Percentiles rank a stretch among this genome's conserved stretches.
Evolutionary conservation across 2,888 invertebrate species (phyloP).

Genomic region (Xylocampa areola): DNA sequence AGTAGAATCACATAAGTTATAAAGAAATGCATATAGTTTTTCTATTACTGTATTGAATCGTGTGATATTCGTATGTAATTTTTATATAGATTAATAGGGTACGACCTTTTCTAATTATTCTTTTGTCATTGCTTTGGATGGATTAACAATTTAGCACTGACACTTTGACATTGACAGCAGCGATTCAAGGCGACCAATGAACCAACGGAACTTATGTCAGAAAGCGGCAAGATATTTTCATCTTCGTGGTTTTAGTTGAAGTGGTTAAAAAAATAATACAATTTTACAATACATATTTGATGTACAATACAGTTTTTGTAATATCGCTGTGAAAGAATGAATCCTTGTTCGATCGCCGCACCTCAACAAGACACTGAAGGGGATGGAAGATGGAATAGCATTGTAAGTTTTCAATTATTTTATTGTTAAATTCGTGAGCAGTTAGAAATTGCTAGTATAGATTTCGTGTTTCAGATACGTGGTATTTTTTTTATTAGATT

Average conservation of each 20-base stretch:
- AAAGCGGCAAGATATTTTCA: constrained; percentile 61
- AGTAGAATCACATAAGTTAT: no score
- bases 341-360: constrained; percentile 92
- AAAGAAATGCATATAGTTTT: no score
- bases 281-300: constrained; percentile 39
- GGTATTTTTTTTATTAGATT: constrained; percentile 35
- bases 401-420: constrained; percentile 79
- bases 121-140: not conserved
- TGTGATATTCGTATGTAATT: no score
- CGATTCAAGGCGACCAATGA: constrained; percentile 30
- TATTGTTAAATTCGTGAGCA: constrained; percentile 34
- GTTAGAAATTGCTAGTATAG: constrained; percentile 17
- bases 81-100: no score
- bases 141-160: not conserved
- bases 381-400: constrained; percentile 96
- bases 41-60: no score
- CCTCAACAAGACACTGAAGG: constrained; percentile 94
- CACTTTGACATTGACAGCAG: constrained; percentile 35
- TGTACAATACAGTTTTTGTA: constrained; percentile 42
- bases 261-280: constrained; percentile 42
- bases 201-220: not conserved
- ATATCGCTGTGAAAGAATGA: constrained; percentile 85
- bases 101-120: no score
- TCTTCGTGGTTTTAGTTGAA: constrained; percentile 49
- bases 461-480: constrained; percentile 32